Conservation (phyloP, 2,888 invertebrate species). For the Campopleginae sp. region DNA sequence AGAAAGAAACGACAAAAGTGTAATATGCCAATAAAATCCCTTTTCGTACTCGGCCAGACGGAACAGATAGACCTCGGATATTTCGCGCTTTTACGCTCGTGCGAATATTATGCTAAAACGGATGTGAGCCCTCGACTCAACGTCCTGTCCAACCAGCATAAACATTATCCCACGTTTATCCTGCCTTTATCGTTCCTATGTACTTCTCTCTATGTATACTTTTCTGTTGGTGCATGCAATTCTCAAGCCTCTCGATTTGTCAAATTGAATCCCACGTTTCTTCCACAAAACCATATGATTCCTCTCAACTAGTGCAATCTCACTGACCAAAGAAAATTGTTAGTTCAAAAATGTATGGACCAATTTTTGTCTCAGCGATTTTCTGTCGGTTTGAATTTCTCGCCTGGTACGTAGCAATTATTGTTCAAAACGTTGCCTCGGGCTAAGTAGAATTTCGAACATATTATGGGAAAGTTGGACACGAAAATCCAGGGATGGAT, state of each 20-base stretch:
- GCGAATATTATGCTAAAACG: conserved; percentile 61
- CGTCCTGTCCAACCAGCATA: conserved; percentile 53
- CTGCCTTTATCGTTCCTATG: conserved; percentile 46
- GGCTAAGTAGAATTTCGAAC: too few species aligned
- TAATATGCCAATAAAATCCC: conserved; percentile 38
- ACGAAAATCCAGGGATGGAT: not conserved
- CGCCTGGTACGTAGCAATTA: too few species aligned
- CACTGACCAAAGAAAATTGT: conserved; percentile 17
- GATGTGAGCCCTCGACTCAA: conserved; percentile 57
- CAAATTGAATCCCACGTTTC: conserved; percentile 55
- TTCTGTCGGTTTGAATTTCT: not conserved
- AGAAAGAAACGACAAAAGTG: conserved; percentile 34
- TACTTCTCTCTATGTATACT: not conserved
- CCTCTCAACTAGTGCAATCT: conserved; percentile 24
- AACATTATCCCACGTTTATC: conserved; percentile 65
- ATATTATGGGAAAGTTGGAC: too few species aligned
- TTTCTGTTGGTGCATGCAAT: conserved; percentile 13
- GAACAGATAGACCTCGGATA: conserved; percentile 57
- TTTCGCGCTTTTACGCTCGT: conserved; percentile 53
- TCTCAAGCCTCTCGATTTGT: conserved; percentile 41
- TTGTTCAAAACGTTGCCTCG: too few species aligned
- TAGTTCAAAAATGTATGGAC: not conserved
- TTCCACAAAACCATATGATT: conserved; percentile 30
- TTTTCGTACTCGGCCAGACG: conserved; percentile 33
- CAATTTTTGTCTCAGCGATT: not conserved